Conservation (phyloP, 37 sponge, comb jelly and placozoan species). For the Geodia barretti region DNA sequence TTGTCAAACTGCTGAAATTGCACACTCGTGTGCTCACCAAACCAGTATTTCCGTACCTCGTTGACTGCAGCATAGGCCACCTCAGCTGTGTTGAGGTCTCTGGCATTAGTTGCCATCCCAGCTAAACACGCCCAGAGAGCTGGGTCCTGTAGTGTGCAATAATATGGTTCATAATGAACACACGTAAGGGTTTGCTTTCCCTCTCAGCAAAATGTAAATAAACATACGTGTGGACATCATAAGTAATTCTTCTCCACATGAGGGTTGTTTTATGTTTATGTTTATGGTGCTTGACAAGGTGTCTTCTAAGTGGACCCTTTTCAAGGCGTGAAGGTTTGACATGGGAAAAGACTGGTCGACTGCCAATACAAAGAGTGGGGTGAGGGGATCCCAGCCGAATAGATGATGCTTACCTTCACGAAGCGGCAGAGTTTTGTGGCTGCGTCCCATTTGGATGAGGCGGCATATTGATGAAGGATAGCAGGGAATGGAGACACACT, state of each 20-base stretch:
- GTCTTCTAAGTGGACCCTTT: too few species aligned
- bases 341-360: neutral
- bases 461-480: slow-evolving; percentile 75
- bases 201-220: too few species aligned
- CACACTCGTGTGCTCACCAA: too few species aligned
- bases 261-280: too few species aligned
- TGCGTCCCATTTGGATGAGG: slow-evolving; percentile 58
- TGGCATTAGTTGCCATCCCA: slow-evolving; percentile 81
- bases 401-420: slow-evolving; percentile 60
- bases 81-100: slow-evolving; percentile 85
- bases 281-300: too few species aligned
- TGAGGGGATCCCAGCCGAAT: neutral
- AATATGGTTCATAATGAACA: neutral
- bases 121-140: slow-evolving; percentile 95
- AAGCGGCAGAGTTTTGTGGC: slow-evolving; percentile 86
- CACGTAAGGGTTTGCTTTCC: too few species aligned
- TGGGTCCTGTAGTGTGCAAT: slow-evolving; percentile 55
- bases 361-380: slow-evolving; percentile 1
- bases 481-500: slow-evolving; percentile 91
- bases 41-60: slow-evolving; percentile 60
- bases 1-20: too few species aligned
- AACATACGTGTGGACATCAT: too few species aligned
- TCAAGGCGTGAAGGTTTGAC: too few species aligned
- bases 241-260: too few species aligned
- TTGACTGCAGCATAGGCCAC: slow-evolving; percentile 93